A percentile compares a stretch with the other conserved stretches of the same genome.
Evolutionary conservation across 1,140 invertebrate species (phyloP).

Genomic region (Zeugodacus cucurbitae): DNA sequence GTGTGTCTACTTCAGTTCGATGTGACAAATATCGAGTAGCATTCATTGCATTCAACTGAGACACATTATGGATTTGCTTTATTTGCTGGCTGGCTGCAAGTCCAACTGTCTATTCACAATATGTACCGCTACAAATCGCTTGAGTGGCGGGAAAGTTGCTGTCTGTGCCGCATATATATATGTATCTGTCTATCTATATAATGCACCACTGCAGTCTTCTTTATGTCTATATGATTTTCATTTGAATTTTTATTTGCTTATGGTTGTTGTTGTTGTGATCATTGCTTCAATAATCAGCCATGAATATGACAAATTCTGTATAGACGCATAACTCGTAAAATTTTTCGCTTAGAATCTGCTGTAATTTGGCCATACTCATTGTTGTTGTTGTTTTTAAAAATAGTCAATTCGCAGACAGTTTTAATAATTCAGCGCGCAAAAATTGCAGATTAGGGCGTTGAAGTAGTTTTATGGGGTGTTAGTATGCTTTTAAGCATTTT

Average conservation of each 20-base stretch:
- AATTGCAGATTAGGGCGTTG: conserved; percentile 12
- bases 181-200: not conserved
- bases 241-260: not conserved
- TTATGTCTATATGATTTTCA: not conserved
- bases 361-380: not conserved
- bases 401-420: conserved; percentile 25
- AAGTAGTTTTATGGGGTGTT: conserved; percentile 25
- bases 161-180: not conserved
- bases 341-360: not conserved
- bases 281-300: conserved; percentile 37
- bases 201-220: not conserved
- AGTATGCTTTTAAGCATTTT: not conserved
- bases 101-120: conserved; percentile 24
- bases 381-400: conserved; percentile 18
- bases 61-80: conserved; percentile 33
- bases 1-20: not conserved
- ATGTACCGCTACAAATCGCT: not conserved
- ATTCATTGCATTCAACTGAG: conserved; percentile 34
- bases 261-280: not conserved
- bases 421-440: conserved; percentile 13
- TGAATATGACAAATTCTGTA: conserved; percentile 39
- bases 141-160: not conserved
- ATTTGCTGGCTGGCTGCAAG: conserved; percentile 33
- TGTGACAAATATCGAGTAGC: conserved; percentile 36
- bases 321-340: conserved; percentile 27